Conservation (phyloP, 2,888 invertebrate species). For the Augiades crinisus region DNA sequence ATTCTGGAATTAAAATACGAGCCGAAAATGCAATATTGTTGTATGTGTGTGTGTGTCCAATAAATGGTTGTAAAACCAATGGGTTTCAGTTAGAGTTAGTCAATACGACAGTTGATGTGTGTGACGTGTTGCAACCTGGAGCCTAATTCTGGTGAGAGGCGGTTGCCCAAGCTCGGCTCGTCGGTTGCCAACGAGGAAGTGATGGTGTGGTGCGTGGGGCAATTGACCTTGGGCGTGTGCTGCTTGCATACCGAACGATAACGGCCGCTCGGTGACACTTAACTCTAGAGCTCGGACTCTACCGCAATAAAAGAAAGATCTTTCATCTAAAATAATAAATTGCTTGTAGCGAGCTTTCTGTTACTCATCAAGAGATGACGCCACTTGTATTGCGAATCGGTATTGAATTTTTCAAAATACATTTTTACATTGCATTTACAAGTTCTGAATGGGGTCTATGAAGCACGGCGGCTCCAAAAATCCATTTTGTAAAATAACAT, state of each 20-base stretch:
- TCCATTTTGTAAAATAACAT: too few species aligned
- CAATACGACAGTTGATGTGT: constrained; percentile 30
- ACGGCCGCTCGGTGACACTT: constrained; percentile 33
- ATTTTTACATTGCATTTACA: too few species aligned
- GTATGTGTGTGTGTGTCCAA: too few species aligned
- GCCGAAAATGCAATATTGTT: too few species aligned
- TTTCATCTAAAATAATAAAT: too few species aligned
- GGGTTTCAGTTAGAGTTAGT: constrained; percentile 21
- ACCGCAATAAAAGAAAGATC: background rate
- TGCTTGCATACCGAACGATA: constrained; percentile 52
- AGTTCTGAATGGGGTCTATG: too few species aligned
- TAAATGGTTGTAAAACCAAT: constrained; percentile 2
- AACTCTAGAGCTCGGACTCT: background rate
- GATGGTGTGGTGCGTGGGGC: constrained; percentile 65
- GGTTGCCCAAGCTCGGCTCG: constrained; percentile 55
- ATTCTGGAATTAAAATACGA: too few species aligned
- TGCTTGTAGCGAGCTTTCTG: too few species aligned
- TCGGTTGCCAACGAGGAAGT: constrained; percentile 70
- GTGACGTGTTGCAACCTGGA: constrained; percentile 55
- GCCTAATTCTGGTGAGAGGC: constrained; percentile 74
- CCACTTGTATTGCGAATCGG: too few species aligned
- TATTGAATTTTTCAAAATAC: too few species aligned
- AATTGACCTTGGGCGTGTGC: constrained; percentile 64
- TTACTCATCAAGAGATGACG: too few species aligned
- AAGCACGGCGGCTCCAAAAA: too few species aligned